Base-by-base conservation (phyloP, 30 jellyfish, hydroid and myxozoan species). In the Chironex yamaguchii region DNA sequence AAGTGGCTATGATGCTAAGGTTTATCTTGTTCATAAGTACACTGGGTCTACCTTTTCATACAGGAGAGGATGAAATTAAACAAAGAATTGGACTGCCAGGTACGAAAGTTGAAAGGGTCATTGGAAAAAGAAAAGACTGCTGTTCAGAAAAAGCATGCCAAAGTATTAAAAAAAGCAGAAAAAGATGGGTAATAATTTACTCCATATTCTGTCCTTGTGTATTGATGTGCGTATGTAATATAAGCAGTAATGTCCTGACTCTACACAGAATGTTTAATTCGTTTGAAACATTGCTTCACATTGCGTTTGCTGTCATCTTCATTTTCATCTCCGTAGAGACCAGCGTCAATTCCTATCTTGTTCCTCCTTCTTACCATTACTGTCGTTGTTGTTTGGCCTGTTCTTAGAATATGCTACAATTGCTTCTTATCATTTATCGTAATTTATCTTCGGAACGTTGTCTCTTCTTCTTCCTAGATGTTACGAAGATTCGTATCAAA, bases 161-260 rank as follows among this genome's bases (percentile, higher is more conserved):
- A 93, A 67, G 66, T 80, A n/a, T 86, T 93, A 80, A 93, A 93
- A 80, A 81, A 58, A 34, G 96, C 96, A 1, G 97, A 93, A 54
- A 93, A 82, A 80, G 89, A 87, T 0, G 96, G 98, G 98, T 87
- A 81, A 2, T n/a, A n/a, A n/a, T n/a, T n/a, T n/a, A n/a, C n/a
- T n/a, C n/a, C n/a, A n/a, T n/a, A n/a, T n/a, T n/a, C n/a, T n/a
- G n/a, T n/a, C n/a, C n/a, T n/a, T n/a, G n/a, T n/a, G n/a, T n/a
- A n/a, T n/a, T n/a, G n/a, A n/a, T n/a, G n/a, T n/a, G n/a, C n/a
- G n/a, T n/a, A n/a, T n/a, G n/a, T n/a, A n/a, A n/a, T n/a, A n/a
- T n/a, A n/a, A n/a, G n/a, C n/a, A n/a, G n/a, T n/a, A n/a, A n/a
- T n/a, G n/a, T 48, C 62, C 62, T 12, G 62, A 48, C 12, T n/a